A percentile compares a stretch with the other conserved stretches of the same genome.
These are phyloP conservation scores for Denticeps clupeoides DNA, from an alignment of 2,797 vertebrate genomes.

Conservation along the genomic window DNA sequence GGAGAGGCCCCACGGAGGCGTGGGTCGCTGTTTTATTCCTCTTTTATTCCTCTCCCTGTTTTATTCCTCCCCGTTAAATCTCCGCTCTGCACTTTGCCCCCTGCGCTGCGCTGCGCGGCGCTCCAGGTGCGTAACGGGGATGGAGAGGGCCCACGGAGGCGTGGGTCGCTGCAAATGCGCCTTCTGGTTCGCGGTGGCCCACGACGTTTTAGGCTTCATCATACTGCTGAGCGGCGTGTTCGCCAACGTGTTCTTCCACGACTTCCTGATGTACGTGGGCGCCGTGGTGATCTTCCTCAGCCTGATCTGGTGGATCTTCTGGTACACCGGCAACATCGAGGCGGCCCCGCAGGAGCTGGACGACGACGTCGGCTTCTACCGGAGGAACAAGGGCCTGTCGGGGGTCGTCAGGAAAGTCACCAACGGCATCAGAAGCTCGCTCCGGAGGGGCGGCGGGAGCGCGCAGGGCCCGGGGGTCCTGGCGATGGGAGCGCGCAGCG, in stretches of 20 bases:
- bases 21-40: no score
- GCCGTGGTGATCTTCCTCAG: constrained; percentile 80
- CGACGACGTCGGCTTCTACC: constrained; percentile 58
- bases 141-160: constrained; percentile 45
- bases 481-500: constrained; percentile 13
- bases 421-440: constrained; percentile 43
- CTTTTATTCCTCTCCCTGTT: no score
- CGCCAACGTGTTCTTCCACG: constrained; percentile 61
- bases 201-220: constrained; percentile 66
- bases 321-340: constrained; percentile 89
- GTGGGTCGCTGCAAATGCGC: constrained; percentile 74
- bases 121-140: no score
- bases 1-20: no score
- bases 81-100: no score
- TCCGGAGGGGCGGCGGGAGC: constrained; percentile 30
- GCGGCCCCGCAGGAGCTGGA: constrained; percentile 64
- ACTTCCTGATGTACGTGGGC: constrained; percentile 78
- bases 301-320: constrained; percentile 92
- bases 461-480: neutral
- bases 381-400: constrained; percentile 39
- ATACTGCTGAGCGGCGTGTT: constrained; percentile 75
- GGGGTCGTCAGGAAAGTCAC: constrained; percentile 45
- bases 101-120: no score
- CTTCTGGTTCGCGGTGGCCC: constrained; percentile 81
- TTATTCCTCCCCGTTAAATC: no score